phyloP scores from a whole-genome alignment of 2,113 vertebrate genomes.

The Sphyrna mokarran region DNA sequence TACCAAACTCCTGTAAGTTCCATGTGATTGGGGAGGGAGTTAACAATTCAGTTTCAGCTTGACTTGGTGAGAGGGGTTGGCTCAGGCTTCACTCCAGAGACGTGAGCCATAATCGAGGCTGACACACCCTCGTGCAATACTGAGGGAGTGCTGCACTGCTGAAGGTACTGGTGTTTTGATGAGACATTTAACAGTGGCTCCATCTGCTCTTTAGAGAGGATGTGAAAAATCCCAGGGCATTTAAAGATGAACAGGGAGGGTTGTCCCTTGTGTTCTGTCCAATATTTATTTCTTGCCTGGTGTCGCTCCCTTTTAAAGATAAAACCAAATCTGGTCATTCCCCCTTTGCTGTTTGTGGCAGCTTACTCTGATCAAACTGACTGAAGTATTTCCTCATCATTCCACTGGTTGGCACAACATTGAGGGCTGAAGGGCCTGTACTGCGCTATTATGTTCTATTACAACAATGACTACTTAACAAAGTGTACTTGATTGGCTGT shows the following conservation, averaged over 20 bases:
- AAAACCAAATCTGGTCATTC: background rate
- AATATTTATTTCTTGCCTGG: background rate
- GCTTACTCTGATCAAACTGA: background rate
- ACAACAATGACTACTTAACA: background rate
- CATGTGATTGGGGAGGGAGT: background rate
- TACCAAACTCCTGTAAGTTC: background rate
- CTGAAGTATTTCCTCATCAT: background rate
- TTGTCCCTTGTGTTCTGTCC: background rate
- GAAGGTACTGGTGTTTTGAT: background rate
- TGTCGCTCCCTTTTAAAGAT: background rate
- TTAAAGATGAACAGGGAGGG: background rate
- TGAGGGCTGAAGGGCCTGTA: too few species aligned
- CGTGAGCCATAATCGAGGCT: background rate
- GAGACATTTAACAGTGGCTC: background rate
- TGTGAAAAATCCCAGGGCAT: background rate
- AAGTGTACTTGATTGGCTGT: background rate
- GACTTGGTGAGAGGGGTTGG: background rate
- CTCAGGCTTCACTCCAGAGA: background rate
- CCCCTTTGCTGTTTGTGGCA: background rate
- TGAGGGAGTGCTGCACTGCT: background rate
- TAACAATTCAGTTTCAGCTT: background rate
- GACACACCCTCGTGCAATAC: background rate
- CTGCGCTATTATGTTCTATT: too few species aligned
- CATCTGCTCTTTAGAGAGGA: background rate
- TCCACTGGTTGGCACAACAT: too few species aligned